A percentile compares a stretch with the other conserved stretches of the same genome.
phyloP scores from a whole-genome alignment of 2,888 invertebrate genomes.

The Malthinus seriepunctatus region DNA sequence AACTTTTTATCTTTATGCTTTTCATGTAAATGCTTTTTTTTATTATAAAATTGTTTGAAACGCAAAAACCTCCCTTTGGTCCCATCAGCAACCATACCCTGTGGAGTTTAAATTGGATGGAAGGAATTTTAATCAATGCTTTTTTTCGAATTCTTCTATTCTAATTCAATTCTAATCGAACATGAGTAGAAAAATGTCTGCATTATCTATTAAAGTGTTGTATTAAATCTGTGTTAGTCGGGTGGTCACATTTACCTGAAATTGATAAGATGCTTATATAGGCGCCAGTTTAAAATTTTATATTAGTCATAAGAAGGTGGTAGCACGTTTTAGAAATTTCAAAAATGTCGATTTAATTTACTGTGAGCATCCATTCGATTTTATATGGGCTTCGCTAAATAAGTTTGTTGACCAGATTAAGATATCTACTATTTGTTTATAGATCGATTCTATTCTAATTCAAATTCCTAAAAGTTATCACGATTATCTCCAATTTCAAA shows the following conservation, averaged over 20 bases:
- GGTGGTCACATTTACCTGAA: slow-evolving; percentile 22
- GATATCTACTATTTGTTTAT: background rate
- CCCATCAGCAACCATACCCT: no score
- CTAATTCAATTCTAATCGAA: background rate
- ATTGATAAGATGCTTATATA: slow-evolving; percentile 18
- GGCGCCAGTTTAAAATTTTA: slow-evolving; percentile 25
- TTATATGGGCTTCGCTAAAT: background rate
- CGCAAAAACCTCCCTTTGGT: no score
- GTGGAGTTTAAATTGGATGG: no score
- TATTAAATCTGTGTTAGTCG: slow-evolving; percentile 24
- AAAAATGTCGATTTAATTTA: slow-evolving; percentile 4
- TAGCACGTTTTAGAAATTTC: background rate
- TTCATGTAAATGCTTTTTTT: background rate
- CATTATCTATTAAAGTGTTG: slow-evolving; percentile 7
- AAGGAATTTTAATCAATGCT: no score
- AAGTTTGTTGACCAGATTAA: slow-evolving; percentile 6
- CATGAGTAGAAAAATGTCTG: background rate
- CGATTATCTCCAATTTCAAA: no score
- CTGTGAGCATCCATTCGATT: background rate
- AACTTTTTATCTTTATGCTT: slow-evolving; percentile 6
- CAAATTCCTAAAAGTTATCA: no score
- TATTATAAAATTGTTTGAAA: no score
- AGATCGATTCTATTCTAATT: no score
- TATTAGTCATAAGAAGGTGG: slow-evolving; percentile 14
- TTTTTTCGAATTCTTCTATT: no score